These are phyloP conservation scores for Cryptomyrus ogoouensis DNA, from an alignment of 2,113 vertebrate genomes.

Conservation along the genomic window DNA sequence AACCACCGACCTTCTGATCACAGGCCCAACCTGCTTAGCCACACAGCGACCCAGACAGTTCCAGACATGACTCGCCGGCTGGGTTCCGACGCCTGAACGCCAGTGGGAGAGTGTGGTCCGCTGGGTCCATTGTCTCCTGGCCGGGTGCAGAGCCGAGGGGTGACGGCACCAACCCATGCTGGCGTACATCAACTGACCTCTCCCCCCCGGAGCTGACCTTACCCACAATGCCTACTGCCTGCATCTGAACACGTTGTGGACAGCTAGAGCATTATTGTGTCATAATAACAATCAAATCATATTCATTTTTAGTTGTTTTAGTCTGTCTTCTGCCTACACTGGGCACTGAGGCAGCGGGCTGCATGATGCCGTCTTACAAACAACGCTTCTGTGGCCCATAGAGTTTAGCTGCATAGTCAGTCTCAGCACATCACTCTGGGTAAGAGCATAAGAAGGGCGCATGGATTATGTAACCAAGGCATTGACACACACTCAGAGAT, in stretches of 20 bases:
- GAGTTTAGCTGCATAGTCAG: neutral
- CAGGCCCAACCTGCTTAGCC: neutral
- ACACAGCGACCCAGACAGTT: neutral
- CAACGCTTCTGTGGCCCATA: neutral
- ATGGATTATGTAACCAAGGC: neutral
- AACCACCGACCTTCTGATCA: neutral
- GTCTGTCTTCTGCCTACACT: neutral
- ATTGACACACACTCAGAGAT: conserved; percentile 7
- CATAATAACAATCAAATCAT: neutral
- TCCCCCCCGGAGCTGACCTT: neutral
- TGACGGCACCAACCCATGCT: neutral
- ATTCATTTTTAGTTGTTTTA: neutral
- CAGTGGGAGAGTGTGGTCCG: neutral
- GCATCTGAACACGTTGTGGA: neutral
- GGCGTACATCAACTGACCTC: neutral
- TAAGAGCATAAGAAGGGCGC: neutral
- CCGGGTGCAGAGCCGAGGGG: neutral
- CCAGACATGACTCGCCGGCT: neutral
- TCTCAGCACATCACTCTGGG: neutral
- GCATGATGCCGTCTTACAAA: neutral
- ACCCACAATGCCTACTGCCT: neutral
- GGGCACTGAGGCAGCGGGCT: neutral
- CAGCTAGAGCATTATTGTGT: neutral
- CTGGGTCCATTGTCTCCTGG: neutral
- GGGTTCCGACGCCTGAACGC: neutral